Evolutionary conservation across 2,888 invertebrate genomes (phyloP), one percentile per base, ranked within the genome.

Genomic region (Hydrotaea diabolus): DNA sequence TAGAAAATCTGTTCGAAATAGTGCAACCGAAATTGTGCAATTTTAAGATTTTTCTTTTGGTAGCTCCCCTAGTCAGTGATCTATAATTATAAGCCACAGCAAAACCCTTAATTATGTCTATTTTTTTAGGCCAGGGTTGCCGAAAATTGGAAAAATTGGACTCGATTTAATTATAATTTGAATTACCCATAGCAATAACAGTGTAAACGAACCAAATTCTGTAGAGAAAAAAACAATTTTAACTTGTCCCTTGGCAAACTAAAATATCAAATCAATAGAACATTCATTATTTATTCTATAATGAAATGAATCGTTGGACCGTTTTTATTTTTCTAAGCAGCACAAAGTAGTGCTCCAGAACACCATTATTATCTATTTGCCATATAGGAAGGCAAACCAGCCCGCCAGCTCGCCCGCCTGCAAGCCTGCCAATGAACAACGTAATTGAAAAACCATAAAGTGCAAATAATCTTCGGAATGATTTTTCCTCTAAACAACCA

Each of bases 401-500:
- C 43, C 46, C 19, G 13, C 26, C 62, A 31, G 64, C 3, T n/a
- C n/a, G 7, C 39, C 43, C n/a, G 17, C 26, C 62, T 62, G 64
- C 3, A 31, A 3, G 69, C 13, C 69, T n/a, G 19, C 46, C 64
- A 13, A 9, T 0, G 69, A 39, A 69, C 69, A 46, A 39, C 36
- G 59, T 66, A 80, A 74, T 80, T 83, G 76, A 74, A 80, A 43
- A 77, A 80, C 66, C 73, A 83, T 77, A 73, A 83, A 80, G 77
- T 77, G 77, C 76, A 39, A 80, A 83, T 80, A 80, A 80, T 77
- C 43, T 23, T 66, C 46, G 53, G 43, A 53, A 64, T 64, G 75
- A 26, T 55, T 62, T 57, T 73, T 79, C 19, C 39, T 64, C n/a
- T 36, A 46, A 73, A 77, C 31, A 5, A 26, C n/a, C 31, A 57